Percentiles rank a stretch among this genome's conserved stretches.
Evolutionary conservation across 2,888 invertebrate species (phyloP).

Genomic region (Ethmia dodecea): DNA sequence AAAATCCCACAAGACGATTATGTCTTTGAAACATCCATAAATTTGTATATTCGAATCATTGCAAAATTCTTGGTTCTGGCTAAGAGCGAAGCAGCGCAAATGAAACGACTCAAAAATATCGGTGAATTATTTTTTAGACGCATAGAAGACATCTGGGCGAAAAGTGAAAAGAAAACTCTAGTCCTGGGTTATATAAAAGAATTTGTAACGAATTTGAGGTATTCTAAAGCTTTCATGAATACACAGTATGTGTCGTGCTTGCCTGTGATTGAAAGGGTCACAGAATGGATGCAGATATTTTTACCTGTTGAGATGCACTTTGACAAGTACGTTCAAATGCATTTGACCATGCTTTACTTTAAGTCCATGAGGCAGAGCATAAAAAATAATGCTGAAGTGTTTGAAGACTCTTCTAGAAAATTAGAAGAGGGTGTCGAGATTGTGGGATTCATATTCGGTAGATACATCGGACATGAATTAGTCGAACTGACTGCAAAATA

Average conservation of each 20-base stretch:
- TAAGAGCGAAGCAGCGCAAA: conserved; percentile 27
- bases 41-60: conserved; percentile 30
- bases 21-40: conserved; percentile 1
- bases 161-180: conserved; percentile 4
- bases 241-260: conserved; percentile 30
- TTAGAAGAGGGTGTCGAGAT: conserved; percentile 28
- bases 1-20: conserved; percentile 6
- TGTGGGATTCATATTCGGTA: conserved; percentile 39
- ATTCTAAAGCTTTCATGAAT: conserved; percentile 35
- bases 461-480: conserved; percentile 34
- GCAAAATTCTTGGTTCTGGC: conserved; percentile 39
- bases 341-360: conserved; percentile 44
- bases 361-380: conserved; percentile 36
- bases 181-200: conserved; percentile 19
- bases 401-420: conserved; percentile 24
- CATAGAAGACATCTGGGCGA: conserved; percentile 20
- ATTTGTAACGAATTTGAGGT: conserved; percentile 31
- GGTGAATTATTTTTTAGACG: conserved; percentile 32
- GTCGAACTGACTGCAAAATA: conserved; percentile 29
- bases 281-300: conserved; percentile 29
- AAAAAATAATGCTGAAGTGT: conserved; percentile 31
- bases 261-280: conserved; percentile 34
- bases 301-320: conserved; percentile 39
- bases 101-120: conserved; percentile 25
- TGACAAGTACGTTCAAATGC: conserved; percentile 29